Percentiles rank a stretch among this genome's conserved stretches.
Evolutionary conservation across 2,888 invertebrate genomes (phyloP).

Genomic region (Lepeophtheirus nordmannii): DNA sequence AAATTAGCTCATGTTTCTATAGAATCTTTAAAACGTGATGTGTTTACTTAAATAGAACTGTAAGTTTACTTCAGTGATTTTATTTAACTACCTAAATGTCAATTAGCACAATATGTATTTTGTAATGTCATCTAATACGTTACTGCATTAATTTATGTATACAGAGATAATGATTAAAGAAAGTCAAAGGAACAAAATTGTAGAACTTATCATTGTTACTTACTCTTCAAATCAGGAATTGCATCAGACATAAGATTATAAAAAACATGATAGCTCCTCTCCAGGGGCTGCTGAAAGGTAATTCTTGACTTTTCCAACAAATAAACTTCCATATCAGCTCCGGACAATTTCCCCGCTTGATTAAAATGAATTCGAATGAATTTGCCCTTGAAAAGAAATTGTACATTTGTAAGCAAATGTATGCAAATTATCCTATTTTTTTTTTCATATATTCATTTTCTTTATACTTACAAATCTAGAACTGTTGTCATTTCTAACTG

Average conservation of each 20-base stretch:
- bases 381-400: constrained; percentile 51
- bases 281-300: constrained; percentile 93
- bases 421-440: too few species aligned
- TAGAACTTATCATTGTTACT: not conserved
- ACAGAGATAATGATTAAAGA: too few species aligned
- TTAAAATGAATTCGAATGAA: constrained; percentile 99
- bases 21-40: too few species aligned
- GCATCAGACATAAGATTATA: constrained; percentile 97
- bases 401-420: not conserved
- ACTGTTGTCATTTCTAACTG: constrained; percentile 99
- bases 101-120: too few species aligned
- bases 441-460: too few species aligned
- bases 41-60: too few species aligned
- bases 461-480: constrained; percentile 66
- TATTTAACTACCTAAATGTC: too few species aligned
- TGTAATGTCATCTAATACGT: too few species aligned
- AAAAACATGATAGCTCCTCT: constrained; percentile 99
- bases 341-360: constrained; percentile 95
- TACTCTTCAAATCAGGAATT: constrained; percentile 64
- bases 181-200: too few species aligned
- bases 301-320: constrained; percentile 99
- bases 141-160: too few species aligned
- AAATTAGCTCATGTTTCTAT: too few species aligned
- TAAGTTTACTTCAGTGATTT: too few species aligned
- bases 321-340: constrained; percentile 99